Conservation (phyloP, 1,140 invertebrate species). For the Harlomillsia oculata region DNA sequence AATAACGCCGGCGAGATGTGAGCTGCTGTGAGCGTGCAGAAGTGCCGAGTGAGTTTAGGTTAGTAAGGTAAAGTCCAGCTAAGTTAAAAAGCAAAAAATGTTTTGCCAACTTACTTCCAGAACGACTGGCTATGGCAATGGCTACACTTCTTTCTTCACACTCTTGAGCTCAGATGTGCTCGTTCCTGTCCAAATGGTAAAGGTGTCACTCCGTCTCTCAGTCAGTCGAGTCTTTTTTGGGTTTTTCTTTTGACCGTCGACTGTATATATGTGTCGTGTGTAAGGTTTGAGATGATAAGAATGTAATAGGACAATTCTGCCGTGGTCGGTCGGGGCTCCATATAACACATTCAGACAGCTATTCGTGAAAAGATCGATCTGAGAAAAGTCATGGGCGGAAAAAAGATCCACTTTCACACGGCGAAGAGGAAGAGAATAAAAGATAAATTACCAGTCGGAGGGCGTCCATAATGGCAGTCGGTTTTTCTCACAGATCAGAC, state of each 20-base stretch:
- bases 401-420: conserved; percentile 22
- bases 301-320: conserved; percentile 11
- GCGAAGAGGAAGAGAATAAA: conserved; percentile 33
- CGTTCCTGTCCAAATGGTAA: background rate
- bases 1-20: background rate
- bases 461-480: conserved; percentile 35
- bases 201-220: conserved; percentile 1
- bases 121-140: too few relatives aligned
- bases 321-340: conserved; percentile 1
- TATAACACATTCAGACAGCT: conserved; percentile 1
- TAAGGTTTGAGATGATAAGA: conserved; percentile 7
- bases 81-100: background rate
- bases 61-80: background rate
- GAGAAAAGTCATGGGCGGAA: conserved; percentile 23
- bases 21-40: background rate
- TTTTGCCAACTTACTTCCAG: background rate
- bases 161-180: background rate
- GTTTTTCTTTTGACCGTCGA: background rate
- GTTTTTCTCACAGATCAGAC: conserved; percentile 32
- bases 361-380: conserved; percentile 15
- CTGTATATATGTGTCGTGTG: background rate
- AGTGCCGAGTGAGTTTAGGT: background rate
- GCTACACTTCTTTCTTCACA: too few relatives aligned
- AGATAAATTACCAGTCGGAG: conserved; percentile 36
- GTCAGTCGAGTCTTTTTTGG: background rate